Evolutionary conservation across 2,888 invertebrate genomes (phyloP).

Genomic region (Rhagophthalmus giganteus): DNA sequence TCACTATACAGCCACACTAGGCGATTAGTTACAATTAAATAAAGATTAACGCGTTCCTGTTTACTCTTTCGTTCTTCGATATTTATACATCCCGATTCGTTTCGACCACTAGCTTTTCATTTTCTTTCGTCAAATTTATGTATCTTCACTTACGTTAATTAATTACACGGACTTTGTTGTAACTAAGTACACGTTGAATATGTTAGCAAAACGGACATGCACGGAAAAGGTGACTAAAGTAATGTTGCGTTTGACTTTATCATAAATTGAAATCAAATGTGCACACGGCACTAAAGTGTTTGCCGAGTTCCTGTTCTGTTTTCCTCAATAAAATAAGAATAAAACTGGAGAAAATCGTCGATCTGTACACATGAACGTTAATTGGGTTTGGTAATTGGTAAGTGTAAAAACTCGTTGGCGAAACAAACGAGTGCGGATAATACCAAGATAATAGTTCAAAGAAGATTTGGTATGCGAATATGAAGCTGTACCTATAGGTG

Average conservation of each 20-base stretch:
- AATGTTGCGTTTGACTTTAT: slow-evolving; percentile 15
- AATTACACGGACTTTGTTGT: too few relatives aligned
- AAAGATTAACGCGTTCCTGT: slow-evolving; percentile 33
- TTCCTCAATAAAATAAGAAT: too few relatives aligned
- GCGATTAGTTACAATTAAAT: slow-evolving; percentile 38
- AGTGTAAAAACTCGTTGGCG: too few relatives aligned
- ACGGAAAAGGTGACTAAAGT: slow-evolving; percentile 15
- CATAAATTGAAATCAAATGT: slow-evolving; percentile 9
- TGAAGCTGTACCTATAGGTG: too few relatives aligned
- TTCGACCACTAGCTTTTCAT: neutral
- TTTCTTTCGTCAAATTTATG: neutral
- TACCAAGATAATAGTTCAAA: too few relatives aligned
- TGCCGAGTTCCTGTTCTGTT: too few relatives aligned
- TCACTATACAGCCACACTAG: slow-evolving; percentile 26
- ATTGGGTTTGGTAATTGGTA: too few relatives aligned
- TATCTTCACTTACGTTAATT: neutral
- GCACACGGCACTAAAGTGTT: too few relatives aligned
- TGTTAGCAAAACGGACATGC: slow-evolving; percentile 11
- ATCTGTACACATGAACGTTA: too few relatives aligned
- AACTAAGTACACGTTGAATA: slow-evolving; percentile 10
- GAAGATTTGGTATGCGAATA: too few relatives aligned
- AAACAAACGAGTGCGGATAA: too few relatives aligned
- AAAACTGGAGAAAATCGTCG: too few relatives aligned
- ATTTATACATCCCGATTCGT: slow-evolving; percentile 5
- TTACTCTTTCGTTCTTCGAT: slow-evolving; percentile 7